Base-by-base conservation (phyloP, 2,888 invertebrate species). In the Folsomia manolachei region DNA sequence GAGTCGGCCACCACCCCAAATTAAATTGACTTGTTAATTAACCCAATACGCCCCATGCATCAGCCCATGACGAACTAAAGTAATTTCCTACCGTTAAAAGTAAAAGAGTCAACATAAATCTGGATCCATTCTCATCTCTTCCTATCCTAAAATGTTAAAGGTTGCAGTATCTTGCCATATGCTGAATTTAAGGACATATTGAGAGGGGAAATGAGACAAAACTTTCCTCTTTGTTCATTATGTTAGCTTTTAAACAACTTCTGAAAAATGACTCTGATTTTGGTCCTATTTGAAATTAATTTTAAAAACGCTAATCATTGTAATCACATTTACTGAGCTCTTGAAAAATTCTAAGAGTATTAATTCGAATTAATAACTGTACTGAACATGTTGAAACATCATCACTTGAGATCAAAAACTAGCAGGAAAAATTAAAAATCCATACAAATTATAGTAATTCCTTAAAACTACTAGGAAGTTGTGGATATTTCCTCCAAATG, bases 381-480 rank as follows among this genome's bases (percentile, higher is more conserved):
- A n/a, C n/a, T n/a, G n/a, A n/a, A n/a, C n/a, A n/a, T n/a, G n/a
- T n/a, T n/a, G n/a, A n/a, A n/a, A n/a, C n/a, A n/a, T n/a, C n/a
- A n/a, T n/a, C n/a, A n/a, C n/a, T n/a, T n/a, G n/a, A n/a, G n/a
- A n/a, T n/a, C n/a, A n/a, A n/a, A n/a, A n/a, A n/a, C n/a, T n/a
- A n/a, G n/a, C n/a, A n/a, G n/a, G n/a, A n/a, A n/a, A n/a, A n/a
- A n/a, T n/a, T n/a, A n/a, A n/a, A n/a, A n/a, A n/a, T n/a, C n/a
- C n/a, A n/a, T n/a, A n/a, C n/a, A n/a, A n/a, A n/a, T 71, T 67
- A 76, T 25, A 76, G 25, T 56, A 70, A 65, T 27, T 76, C 76
- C 24, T 70, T 69, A 27, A 73, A 74, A 27, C 69, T 71, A 24
- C 74, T 71, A 11, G 77, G 77, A 14, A 77, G 61, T 19, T 73